phyloP scores from a whole-genome alignment of 92 coral and sea anemone species.

The Epizoanthus scotinus region DNA sequence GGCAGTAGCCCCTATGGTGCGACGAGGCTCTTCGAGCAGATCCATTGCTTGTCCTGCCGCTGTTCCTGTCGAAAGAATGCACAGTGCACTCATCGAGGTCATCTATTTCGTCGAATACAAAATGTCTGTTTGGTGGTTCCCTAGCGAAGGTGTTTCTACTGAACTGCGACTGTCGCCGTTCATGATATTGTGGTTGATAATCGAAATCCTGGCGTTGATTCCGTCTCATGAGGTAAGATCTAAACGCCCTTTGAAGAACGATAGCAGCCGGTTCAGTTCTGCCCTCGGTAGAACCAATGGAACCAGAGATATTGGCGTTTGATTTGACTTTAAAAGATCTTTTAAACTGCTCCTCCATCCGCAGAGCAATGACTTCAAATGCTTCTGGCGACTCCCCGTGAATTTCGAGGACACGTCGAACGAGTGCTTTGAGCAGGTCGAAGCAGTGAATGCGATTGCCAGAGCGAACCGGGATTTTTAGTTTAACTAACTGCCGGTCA shows the following conservation, averaged over 20 bases:
- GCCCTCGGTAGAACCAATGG: slow-evolving; percentile 12
- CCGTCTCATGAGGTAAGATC: slow-evolving; percentile 31
- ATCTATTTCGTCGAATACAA: background rate
- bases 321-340: slow-evolving; percentile 54
- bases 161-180: background rate
- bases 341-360: slow-evolving; percentile 83
- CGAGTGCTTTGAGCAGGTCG: slow-evolving; percentile 86
- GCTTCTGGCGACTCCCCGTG: slow-evolving; percentile 92
- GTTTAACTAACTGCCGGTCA: slow-evolving; percentile 55
- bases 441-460: slow-evolving; percentile 92
- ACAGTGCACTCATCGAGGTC: slow-evolving; percentile 12
- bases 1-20: slow-evolving; percentile 4
- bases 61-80: slow-evolving; percentile 26
- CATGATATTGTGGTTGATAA: background rate
- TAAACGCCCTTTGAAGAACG: slow-evolving; percentile 36
- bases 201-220: background rate
- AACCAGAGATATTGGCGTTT: slow-evolving; percentile 11
- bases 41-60: slow-evolving; percentile 27
- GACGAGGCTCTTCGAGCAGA: slow-evolving; percentile 15
- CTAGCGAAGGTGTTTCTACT: background rate
- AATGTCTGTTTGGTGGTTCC: background rate
- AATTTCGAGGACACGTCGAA: slow-evolving; percentile 72
- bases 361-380: slow-evolving; percentile 74
- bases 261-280: slow-evolving; percentile 18
- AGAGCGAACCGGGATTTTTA: slow-evolving; percentile 83